These are phyloP conservation scores for Neomorphus geoffroyi DNA, from an alignment of 2,797 vertebrate species.

Conservation along the genomic window DNA sequence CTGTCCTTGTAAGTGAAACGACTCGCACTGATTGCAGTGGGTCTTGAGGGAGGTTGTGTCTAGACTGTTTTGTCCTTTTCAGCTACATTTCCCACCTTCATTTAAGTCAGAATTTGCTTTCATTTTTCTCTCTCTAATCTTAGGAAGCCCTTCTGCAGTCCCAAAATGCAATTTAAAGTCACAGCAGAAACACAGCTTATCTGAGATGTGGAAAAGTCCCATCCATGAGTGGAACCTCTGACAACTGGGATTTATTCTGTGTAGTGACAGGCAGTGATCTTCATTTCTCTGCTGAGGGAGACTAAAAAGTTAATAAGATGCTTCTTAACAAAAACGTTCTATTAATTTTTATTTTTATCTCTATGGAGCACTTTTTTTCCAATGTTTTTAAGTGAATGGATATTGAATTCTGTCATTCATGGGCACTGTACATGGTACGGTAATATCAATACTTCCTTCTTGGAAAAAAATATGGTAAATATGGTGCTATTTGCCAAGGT, in stretches of 20 bases:
- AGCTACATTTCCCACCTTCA: background rate
- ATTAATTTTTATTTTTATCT: background rate
- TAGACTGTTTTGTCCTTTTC: background rate
- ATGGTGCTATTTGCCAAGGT: background rate
- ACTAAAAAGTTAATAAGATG: background rate
- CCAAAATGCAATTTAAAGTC: background rate
- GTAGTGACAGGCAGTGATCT: background rate
- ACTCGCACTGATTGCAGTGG: background rate
- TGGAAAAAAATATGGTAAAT: background rate
- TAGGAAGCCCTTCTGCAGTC: background rate
- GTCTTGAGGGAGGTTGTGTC: background rate
- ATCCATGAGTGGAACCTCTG: background rate
- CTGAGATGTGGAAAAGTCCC: background rate
- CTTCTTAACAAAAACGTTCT: background rate
- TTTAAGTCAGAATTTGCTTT: background rate
- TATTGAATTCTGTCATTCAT: background rate
- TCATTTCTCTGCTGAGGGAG: background rate
- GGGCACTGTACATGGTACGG: background rate
- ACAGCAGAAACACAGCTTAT: background rate
- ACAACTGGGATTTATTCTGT: background rate
- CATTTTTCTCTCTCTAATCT: background rate
- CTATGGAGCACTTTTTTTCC: background rate
- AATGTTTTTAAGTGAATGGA: background rate
- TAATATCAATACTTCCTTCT: background rate
- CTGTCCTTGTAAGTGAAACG: rapidly evolving